Evolutionary conservation across 2,797 vertebrate genomes (phyloP).

Genomic region (Eptatretus atami): DNA sequence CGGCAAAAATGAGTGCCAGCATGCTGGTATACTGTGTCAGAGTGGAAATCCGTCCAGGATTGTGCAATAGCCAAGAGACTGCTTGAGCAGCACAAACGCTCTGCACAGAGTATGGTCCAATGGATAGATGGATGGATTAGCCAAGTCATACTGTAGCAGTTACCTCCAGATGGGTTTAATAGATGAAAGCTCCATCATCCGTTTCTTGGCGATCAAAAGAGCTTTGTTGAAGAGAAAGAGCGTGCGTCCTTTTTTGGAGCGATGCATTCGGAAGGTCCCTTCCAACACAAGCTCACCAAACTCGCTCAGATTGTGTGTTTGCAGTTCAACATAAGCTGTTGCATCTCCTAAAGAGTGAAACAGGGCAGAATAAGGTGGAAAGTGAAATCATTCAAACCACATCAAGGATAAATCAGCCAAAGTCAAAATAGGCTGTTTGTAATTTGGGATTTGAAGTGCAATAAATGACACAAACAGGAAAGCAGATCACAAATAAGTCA

Average conservation of each 20-base stretch:
- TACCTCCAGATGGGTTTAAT: slow-evolving; percentile 38
- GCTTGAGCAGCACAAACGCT: too few species aligned
- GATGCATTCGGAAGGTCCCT: slow-evolving; percentile 55
- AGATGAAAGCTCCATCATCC: slow-evolving; percentile 53
- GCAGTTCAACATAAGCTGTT: slow-evolving; percentile 80
- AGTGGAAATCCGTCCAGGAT: too few species aligned
- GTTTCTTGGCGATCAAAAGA: slow-evolving; percentile 63
- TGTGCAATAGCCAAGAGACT: too few species aligned
- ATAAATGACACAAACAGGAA: too few species aligned
- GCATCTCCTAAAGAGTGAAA: slow-evolving; percentile 35
- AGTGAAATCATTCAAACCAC: slow-evolving; percentile 9
- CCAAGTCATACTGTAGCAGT: slow-evolving; percentile 20
- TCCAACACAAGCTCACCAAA: slow-evolving; percentile 74
- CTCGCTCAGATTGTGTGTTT: slow-evolving; percentile 57
- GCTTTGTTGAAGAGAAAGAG: slow-evolving; percentile 74
- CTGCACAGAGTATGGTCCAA: too few species aligned
- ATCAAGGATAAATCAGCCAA: too few species aligned
- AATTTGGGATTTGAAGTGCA: too few species aligned
- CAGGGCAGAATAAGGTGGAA: slow-evolving; percentile 10
- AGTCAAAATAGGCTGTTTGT: too few species aligned
- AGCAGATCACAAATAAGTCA: too few species aligned
- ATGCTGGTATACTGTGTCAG: too few species aligned
- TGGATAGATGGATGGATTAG: too few species aligned
- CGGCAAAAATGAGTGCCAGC: too few species aligned
- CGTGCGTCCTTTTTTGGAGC: slow-evolving; percentile 48